Evolutionary conservation across 1,140 invertebrate species (phyloP), one percentile per base, ranked within the genome.

Genomic region (Hestina assimilis): DNA sequence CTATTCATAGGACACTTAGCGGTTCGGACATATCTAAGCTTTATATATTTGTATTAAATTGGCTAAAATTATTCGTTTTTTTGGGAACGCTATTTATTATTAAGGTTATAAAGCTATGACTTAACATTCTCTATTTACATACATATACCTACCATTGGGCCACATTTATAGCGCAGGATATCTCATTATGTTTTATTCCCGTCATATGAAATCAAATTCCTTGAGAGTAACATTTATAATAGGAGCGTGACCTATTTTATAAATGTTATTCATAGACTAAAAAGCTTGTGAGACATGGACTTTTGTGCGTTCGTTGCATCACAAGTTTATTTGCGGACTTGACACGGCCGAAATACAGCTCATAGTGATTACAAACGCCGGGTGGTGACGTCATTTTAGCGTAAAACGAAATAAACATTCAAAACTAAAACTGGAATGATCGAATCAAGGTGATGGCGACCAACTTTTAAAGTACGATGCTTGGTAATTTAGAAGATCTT

Each of bases 291-390:
- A 35, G 52, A 45, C 52, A 54, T 38, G 52, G 53, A 56, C 43
- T 56, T 56, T 56, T 55, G 43, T 45, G 35, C 46, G 52, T 46
- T 40, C 43, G 68, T 77, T 75, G 70, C 72, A 72, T 77, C 77
- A 77, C 58, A 57, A 48, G 65, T 73, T 75, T 80, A 80, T 80
- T 80, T 80, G 63, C 61, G 67, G 69, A 71, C 65, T 71, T 72
- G 72, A 75, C 72, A 73, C 60, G 66, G 42, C 48, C 45, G 43
- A 47, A 41, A 47, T 47, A 59, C 61, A 51, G 51, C 41, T 53
- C 54, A 45, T 29, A 46, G 43, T 35, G 42, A 15, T 24, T n/a
- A 20, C 21, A 29, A 45, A 33, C 23, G 52, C 42, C 53, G 45
- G 47, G 55, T 38, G 17, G n/a, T 69, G 60, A 69, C 67, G 60